phyloP scores from a whole-genome alignment of 2,888 invertebrate genomes.

The Drosophila austrosaltans region DNA sequence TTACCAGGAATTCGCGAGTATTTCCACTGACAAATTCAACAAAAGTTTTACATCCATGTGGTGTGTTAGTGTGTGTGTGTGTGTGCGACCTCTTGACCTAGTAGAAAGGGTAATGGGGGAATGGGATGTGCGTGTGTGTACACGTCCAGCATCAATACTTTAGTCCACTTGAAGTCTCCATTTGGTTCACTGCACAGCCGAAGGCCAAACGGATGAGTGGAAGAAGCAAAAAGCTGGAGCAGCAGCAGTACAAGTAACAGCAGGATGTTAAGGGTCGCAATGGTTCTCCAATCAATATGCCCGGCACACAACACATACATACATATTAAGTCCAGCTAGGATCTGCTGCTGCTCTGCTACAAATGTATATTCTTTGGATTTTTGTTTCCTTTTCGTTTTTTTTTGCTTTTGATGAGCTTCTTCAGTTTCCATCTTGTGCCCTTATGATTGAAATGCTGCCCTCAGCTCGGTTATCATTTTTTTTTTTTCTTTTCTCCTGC shows the following conservation, averaged over 20 bases:
- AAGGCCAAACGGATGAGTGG: constrained; percentile 18
- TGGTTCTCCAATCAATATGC: constrained; percentile 54
- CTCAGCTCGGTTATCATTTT: constrained; percentile 52
- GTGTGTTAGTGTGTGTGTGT: constrained; percentile 32
- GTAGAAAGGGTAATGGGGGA: constrained; percentile 37
- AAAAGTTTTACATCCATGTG: constrained; percentile 44
- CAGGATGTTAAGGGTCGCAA: constrained; percentile 10
- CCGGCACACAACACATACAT: constrained; percentile 27
- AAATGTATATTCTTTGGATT: constrained; percentile 16
- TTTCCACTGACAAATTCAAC: constrained; percentile 57
- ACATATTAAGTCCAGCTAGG: neutral
- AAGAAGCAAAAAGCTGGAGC: too few species aligned
- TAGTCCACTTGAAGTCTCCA: constrained; percentile 6
- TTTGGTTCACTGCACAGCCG: constrained; percentile 34
- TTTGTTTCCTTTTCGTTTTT: neutral
- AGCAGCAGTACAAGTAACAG: neutral
- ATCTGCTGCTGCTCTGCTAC: constrained; percentile 1
- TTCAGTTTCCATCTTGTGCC: constrained; percentile 5
- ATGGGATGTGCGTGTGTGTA: neutral
- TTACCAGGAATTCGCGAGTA: constrained; percentile 12
- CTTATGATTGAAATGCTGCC: constrained; percentile 67
- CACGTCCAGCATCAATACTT: constrained; percentile 15
- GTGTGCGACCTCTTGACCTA: constrained; percentile 73
- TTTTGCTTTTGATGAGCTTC: constrained; percentile 13
- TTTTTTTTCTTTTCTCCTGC: neutral